Conservation (phyloP, 2,113 vertebrate genomes). For the Sporophila hypoxantha region DNA sequence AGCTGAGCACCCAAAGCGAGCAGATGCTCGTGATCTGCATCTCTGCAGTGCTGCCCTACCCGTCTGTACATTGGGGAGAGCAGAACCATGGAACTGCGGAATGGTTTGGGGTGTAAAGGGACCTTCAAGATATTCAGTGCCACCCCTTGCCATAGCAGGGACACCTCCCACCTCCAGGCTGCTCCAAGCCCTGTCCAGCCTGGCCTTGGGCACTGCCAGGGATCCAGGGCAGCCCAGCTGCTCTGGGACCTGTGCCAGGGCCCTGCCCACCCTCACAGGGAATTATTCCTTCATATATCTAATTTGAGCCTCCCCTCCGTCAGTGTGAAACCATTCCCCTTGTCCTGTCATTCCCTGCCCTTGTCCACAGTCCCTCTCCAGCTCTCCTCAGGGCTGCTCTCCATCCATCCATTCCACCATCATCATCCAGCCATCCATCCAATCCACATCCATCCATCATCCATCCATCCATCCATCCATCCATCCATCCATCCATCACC, state of each 20-base stretch:
- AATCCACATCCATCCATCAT: neutral
- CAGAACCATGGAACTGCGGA: accelerated
- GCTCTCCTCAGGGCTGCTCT: neutral
- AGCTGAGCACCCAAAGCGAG: neutral
- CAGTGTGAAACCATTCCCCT: neutral
- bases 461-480: too few relatives aligned
- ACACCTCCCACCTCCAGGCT: too few relatives aligned
- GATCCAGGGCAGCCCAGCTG: too few relatives aligned
- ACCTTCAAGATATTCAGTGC: neutral
- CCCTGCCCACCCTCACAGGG: too few relatives aligned
- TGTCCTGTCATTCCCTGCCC: neutral
- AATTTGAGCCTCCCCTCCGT: too few relatives aligned
- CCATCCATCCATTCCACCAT: neutral
- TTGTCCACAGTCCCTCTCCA: neutral
- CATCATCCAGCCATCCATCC: too few relatives aligned
- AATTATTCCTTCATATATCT: too few relatives aligned
- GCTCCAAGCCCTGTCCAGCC: too few relatives aligned
- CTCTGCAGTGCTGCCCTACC: neutral
- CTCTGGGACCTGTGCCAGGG: too few relatives aligned
- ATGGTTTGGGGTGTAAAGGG: neutral
- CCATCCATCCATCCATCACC: neutral
- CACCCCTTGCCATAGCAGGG: too few relatives aligned
- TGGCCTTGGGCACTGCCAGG: too few relatives aligned
- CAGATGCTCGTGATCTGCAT: neutral
- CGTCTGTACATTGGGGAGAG: neutral